Evolutionary conservation across 2,888 invertebrate species (phyloP), one percentile per base, ranked within the genome.

Genomic region (Lingula anatina): DNA sequence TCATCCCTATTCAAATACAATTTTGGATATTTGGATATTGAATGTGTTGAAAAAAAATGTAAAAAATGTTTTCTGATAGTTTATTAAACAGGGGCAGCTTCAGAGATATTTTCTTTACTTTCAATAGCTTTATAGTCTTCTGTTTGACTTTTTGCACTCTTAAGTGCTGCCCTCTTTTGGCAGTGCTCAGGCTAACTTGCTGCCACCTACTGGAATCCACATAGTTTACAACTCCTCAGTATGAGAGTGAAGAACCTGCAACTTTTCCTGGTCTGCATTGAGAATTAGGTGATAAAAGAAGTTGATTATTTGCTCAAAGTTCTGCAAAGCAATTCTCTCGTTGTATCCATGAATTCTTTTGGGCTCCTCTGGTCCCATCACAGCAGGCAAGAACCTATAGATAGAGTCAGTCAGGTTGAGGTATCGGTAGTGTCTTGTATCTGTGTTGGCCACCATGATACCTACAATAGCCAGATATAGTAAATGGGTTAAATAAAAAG

Each of bases 401-500:
- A 81, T 69, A 52, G 75, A 70, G 18, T 66, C 56, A 2, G 79
- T 73, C 45, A 81, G 64, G 20, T 71, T 57, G 15, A 71, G 55
- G 62, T 79, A 81, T n/a, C n/a, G n/a, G n/a, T n/a, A n/a, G 69
- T 79, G 77, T 23, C 69, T 63, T 0, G 79, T 78, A 61, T 81
- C 81, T 20, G 81, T 81, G 56, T 77, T 78, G 12, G 75, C 80
- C 2, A 69, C 59, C 65, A 71, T 55, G 18, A 68, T 53, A 41
- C 63, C 71, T 73, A 62, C n/a, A 55, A 58, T 26, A 27, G 46
- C 28, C 43, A 27, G 40, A 20, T 38, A 7, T 3, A 36, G n/a
- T n/a, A n/a, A n/a, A n/a, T n/a, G n/a, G n/a, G n/a, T n/a, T n/a
- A n/a, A n/a, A n/a, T n/a, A n/a, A n/a, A n/a, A n/a, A n/a, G n/a